Conservation (phyloP, 2,888 invertebrate species). For the Lysandra bellargus region DNA sequence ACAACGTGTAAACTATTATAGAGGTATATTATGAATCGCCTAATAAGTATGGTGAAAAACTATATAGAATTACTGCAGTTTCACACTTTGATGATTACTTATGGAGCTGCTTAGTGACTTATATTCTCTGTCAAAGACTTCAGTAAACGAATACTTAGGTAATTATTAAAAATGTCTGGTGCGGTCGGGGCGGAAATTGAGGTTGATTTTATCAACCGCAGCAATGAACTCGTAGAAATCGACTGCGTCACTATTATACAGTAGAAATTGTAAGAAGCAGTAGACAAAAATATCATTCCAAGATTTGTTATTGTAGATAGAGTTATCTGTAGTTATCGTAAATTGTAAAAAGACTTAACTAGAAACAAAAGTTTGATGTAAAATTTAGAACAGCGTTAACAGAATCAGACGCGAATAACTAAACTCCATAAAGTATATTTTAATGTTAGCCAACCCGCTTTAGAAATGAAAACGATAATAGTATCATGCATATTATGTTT, state of each 20-base stretch:
- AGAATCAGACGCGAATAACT: background rate
- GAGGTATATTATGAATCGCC: background rate
- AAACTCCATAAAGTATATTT: background rate
- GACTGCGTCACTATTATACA: background rate
- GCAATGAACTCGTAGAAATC: background rate
- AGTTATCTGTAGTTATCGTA: slow-evolving; percentile 11
- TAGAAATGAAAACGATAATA: background rate
- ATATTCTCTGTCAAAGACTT: background rate
- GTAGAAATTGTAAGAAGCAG: slow-evolving; percentile 16
- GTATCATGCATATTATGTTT: background rate
- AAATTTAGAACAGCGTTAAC: background rate
- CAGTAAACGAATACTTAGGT: background rate
- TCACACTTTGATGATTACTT: background rate
- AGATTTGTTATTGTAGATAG: slow-evolving; percentile 31
- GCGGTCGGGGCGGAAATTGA: background rate
- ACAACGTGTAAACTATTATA: background rate
- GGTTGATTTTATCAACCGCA: background rate
- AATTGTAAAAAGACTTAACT: slow-evolving; percentile 12
- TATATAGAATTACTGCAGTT: background rate
- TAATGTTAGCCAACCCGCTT: background rate
- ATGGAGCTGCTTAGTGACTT: background rate
- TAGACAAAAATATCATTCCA: slow-evolving; percentile 32
- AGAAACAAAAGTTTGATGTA: background rate
- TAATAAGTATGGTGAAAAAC: background rate
- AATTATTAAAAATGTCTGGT: background rate